Conservation (phyloP, 2,113 vertebrate species). For the Dissostichus mawsoni region DNA sequence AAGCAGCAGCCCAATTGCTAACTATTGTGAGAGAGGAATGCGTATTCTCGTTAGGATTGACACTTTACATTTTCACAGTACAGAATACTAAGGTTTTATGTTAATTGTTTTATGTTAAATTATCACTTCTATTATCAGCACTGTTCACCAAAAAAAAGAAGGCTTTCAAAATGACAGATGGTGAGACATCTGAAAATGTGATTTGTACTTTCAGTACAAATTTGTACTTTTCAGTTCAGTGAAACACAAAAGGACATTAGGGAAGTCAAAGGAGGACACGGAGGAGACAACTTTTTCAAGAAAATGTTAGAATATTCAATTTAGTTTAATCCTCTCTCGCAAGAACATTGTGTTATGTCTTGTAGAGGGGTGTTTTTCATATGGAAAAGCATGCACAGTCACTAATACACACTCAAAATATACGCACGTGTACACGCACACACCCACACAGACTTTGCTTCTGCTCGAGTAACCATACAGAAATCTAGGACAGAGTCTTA, state of each 20-base stretch:
- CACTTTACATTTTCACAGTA: background rate
- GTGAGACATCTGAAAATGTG: background rate
- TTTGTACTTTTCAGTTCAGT: background rate
- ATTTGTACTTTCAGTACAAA: background rate
- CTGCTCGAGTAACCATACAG: background rate
- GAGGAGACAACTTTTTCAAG: conserved; percentile 10
- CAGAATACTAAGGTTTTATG: background rate
- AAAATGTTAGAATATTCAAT: background rate
- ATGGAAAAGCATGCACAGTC: background rate
- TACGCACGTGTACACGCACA: background rate
- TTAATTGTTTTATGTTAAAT: background rate
- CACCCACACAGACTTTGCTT: conserved; percentile 28
- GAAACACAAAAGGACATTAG: background rate
- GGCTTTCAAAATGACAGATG: conserved; percentile 2
- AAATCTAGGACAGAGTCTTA: conserved; percentile 51
- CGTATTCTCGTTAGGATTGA: conserved; percentile 3
- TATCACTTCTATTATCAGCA: background rate
- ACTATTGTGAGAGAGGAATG: background rate
- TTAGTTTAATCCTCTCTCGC: conserved; percentile 3
- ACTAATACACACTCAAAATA: conserved; percentile 1
- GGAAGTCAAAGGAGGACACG: conserved; percentile 4
- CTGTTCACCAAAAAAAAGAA: too few relatives aligned
- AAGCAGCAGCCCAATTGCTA: background rate
- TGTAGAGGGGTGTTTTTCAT: conserved; percentile 6
- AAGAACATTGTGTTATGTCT: background rate